phyloP scores from a whole-genome alignment of 2,113 vertebrate genomes.

The Parus major region DNA sequence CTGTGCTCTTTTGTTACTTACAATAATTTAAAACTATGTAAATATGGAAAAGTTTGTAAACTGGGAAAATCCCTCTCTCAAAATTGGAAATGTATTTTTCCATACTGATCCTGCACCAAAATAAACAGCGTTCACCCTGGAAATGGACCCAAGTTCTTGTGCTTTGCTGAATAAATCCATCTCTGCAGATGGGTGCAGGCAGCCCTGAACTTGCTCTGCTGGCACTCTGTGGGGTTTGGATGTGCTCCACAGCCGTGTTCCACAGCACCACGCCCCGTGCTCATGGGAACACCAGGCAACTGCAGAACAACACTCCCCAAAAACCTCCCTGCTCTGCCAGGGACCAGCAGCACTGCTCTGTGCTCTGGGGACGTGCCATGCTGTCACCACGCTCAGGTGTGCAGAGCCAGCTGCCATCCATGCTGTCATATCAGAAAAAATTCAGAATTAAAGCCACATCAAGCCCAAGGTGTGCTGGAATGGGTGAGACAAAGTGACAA shows the following conservation, averaged over 20 bases:
- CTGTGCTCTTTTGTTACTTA: not conserved
- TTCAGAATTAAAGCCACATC: not conserved
- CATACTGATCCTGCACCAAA: not conserved
- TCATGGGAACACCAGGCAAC: not conserved
- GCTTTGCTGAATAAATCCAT: not conserved
- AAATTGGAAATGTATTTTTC: not conserved
- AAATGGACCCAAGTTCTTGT: not conserved
- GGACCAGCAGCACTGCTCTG: not conserved
- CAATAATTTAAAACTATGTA: not conserved
- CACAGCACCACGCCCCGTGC: not conserved
- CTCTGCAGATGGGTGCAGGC: not conserved
- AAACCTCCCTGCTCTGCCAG: not conserved
- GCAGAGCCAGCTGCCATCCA: not conserved
- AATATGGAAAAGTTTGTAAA: not conserved
- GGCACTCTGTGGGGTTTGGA: not conserved
- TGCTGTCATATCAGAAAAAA: not conserved
- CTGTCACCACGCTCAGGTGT: not conserved
- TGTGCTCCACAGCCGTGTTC: not conserved
- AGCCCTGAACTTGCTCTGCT: constrained; percentile 22
- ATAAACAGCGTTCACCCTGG: not conserved
- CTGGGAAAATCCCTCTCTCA: not conserved
- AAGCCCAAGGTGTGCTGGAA: not conserved
- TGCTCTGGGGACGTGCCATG: not conserved
- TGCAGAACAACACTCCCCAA: not conserved
- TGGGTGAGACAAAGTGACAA: not conserved